phyloP scores from a whole-genome alignment of 2,888 invertebrate species.

The Crocallis elinguaria region DNA sequence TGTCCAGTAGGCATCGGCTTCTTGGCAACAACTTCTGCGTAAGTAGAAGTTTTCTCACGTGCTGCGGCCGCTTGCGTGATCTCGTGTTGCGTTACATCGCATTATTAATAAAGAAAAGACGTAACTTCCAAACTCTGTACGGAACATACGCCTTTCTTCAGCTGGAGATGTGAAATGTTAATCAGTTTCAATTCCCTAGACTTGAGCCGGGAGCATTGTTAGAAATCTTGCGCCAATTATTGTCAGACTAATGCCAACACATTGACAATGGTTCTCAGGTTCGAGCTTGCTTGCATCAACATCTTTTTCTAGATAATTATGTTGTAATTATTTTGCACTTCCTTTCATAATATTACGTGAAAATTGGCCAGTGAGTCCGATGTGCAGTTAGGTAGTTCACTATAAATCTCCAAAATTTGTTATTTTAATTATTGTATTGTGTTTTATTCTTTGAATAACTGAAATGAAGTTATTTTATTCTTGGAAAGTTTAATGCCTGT shows the following conservation, averaged over 20 bases:
- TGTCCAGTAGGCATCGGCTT: conserved; percentile 2
- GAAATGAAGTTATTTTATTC: no score
- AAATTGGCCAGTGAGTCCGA: conserved; percentile 3
- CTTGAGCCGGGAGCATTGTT: conserved; percentile 56
- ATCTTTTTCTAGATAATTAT: conserved; percentile 36
- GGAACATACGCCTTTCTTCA: conserved; percentile 42
- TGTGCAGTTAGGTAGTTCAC: background rate
- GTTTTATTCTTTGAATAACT: no score
- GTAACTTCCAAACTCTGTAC: conserved; percentile 30
- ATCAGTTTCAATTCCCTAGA: conserved; percentile 67
- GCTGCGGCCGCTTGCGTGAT: conserved; percentile 37
- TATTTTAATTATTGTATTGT: no score
- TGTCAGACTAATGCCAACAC: conserved; percentile 45
- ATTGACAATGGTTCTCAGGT: conserved; percentile 42
- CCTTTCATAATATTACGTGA: conserved; percentile 18
- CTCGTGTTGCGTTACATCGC: conserved; percentile 21
- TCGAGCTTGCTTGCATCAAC: conserved; percentile 36
- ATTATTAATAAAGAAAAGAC: conserved; percentile 18
- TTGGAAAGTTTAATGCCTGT: no score
- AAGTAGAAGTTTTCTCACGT: conserved; percentile 37
- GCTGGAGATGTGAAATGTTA: conserved; percentile 50
- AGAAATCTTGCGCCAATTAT: conserved; percentile 69
- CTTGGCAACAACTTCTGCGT: conserved; percentile 14
- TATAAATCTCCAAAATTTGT: no score
- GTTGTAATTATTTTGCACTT: conserved; percentile 35